Evolutionary conservation across 2,888 invertebrate species (phyloP).

Genomic region (Scrobipalpa costella): DNA sequence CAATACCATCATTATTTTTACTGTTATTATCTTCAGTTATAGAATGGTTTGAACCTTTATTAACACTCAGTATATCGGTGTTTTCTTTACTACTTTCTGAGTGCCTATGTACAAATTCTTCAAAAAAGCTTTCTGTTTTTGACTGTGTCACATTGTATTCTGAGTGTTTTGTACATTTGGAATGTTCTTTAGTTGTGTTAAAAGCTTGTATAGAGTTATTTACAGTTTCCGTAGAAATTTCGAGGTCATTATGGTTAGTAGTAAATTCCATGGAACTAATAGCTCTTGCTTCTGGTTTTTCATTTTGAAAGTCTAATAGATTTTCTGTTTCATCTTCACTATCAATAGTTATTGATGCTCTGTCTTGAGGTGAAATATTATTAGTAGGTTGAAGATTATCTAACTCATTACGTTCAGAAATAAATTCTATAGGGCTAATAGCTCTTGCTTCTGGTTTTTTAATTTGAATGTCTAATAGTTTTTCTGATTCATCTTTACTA

Average conservation of each 20-base stretch:
- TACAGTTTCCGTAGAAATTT: not conserved
- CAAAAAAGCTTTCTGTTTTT: conserved; percentile 45
- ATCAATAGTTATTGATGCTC: conserved; percentile 37
- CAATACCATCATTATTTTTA: conserved; percentile 32
- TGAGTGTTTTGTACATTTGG: conserved; percentile 13
- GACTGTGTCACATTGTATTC: conserved; percentile 26
- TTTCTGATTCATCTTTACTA: no score
- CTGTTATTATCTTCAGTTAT: not conserved
- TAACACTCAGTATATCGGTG: conserved; percentile 8
- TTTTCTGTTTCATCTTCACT: conserved; percentile 20
- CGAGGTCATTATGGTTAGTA: not conserved
- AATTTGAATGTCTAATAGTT: no score
- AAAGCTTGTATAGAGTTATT: conserved; percentile 15
- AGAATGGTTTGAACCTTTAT: not conserved
- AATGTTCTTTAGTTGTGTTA: conserved; percentile 31
- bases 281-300: not conserved
- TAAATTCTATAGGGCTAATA: no score
- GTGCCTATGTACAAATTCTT: conserved; percentile 53
- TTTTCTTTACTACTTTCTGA: conserved; percentile 40
- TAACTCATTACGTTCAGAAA: no score
- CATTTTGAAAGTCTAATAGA: not conserved
- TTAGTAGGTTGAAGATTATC: not conserved
- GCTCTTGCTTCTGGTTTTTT: no score
- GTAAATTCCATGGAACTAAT: conserved; percentile 14
- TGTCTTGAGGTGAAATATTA: conserved; percentile 32